Percentiles rank a stretch among this genome's conserved stretches.
Conservation (phyloP, 2,113 vertebrate species). For the Dromiciops gliroides region DNA sequence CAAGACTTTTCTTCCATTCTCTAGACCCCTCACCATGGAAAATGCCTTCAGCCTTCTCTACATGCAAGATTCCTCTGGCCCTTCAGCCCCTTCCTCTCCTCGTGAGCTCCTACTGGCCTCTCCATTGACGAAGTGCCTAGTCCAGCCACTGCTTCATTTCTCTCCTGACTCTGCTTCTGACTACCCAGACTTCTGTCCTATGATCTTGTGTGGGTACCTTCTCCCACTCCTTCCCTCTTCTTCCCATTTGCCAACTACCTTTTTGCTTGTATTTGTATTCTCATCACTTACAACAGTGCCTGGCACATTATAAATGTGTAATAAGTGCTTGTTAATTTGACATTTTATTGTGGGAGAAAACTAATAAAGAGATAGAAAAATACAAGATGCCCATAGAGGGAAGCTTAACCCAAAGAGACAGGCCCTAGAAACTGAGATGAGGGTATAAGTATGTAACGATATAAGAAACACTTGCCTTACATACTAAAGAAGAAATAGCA, state of each 20-base stretch:
- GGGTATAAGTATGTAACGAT: not conserved
- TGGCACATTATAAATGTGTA: not conserved
- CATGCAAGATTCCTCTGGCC: not conserved
- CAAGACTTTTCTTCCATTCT: not conserved
- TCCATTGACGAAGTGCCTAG: not conserved
- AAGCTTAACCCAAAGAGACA: not conserved
- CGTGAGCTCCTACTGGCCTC: not conserved
- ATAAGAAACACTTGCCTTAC: not conserved
- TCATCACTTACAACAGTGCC: not conserved
- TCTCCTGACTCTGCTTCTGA: not conserved
- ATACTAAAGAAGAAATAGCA: not conserved
- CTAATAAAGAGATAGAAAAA: not conserved
- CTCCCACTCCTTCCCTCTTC: not conserved
- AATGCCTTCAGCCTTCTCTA: not conserved
- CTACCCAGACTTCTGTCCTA: not conserved
- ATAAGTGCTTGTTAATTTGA: not conserved
- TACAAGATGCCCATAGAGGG: not conserved
- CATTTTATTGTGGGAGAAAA: not conserved
- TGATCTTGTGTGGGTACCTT: not conserved
- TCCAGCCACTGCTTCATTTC: not conserved
- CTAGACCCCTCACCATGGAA: not conserved
- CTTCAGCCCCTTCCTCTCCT: not conserved
- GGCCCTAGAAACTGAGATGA: not conserved
- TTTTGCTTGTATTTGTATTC: not conserved
- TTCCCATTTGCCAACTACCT: not conserved